Conservation (phyloP, 2,797 vertebrate species). For the Tadarida brasiliensis region DNA sequence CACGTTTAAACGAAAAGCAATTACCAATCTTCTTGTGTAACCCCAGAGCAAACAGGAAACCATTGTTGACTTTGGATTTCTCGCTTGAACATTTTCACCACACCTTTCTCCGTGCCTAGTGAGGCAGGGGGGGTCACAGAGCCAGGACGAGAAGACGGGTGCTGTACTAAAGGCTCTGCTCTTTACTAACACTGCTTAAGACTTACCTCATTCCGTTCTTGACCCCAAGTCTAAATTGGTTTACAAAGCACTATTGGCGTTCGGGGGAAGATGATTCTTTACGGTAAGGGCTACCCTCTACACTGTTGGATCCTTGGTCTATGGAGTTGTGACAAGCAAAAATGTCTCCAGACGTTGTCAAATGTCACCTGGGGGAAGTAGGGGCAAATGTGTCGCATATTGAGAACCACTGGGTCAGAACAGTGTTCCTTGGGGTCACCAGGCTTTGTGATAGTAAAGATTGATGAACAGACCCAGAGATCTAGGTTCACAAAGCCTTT, state of each 20-base stretch:
- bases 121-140: background rate
- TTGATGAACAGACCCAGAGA: background rate
- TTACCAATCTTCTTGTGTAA: background rate
- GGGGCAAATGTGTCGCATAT: background rate
- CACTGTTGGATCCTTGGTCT: background rate
- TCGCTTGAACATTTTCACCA: background rate
- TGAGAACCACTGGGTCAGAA: background rate
- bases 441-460: background rate
- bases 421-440: background rate
- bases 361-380: background rate
- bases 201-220: background rate
- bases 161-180: background rate
- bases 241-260: background rate
- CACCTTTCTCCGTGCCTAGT: background rate
- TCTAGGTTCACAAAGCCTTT: background rate
- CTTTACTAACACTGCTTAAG: background rate
- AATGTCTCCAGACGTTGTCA: background rate
- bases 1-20: background rate
- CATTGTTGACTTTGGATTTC: background rate
- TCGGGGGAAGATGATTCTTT: background rate
- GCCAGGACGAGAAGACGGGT: background rate
- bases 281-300: background rate
- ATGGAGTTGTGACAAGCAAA: background rate
- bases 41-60: background rate
- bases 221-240: background rate